Evolutionary conservation across 2,888 invertebrate species (phyloP).

Genomic region (Plagiodera versicolora): DNA sequence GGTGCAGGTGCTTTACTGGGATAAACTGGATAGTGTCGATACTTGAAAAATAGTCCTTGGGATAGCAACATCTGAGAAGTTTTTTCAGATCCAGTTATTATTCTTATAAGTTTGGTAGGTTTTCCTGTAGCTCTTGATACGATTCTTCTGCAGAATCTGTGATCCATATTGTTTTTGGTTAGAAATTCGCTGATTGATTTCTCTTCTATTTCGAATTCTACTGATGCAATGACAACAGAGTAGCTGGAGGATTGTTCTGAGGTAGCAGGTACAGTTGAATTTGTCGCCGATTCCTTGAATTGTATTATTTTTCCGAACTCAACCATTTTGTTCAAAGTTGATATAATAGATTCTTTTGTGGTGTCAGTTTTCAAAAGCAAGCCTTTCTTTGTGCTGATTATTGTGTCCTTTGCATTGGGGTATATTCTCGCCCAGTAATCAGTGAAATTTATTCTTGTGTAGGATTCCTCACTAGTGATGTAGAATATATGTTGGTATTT

Average conservation of each 20-base stretch:
- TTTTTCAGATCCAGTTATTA: background rate
- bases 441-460: too few relatives aligned
- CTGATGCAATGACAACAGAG: too few relatives aligned
- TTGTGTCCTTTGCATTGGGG: too few relatives aligned
- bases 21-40: background rate
- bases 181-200: too few relatives aligned
- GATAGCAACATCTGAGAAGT: too few relatives aligned
- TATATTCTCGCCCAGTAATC: too few relatives aligned
- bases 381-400: too few relatives aligned
- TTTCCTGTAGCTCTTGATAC: too few relatives aligned
- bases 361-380: too few relatives aligned
- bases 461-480: too few relatives aligned
- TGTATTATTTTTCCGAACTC: slow-evolving; percentile 2
- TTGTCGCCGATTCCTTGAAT: background rate
- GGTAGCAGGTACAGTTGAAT: background rate
- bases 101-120: background rate
- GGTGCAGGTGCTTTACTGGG: slow-evolving; percentile 2
- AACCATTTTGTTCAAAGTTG: slow-evolving; percentile 2
- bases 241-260: background rate
- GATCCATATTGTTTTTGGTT: too few relatives aligned
- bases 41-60: background rate
- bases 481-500: background rate
- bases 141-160: background rate
- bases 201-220: too few relatives aligned
- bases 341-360: background rate